A percentile compares a stretch with the other conserved stretches of the same genome.
Conservation (phyloP, 2,113 vertebrate species). For the Alectura lathami region DNA sequence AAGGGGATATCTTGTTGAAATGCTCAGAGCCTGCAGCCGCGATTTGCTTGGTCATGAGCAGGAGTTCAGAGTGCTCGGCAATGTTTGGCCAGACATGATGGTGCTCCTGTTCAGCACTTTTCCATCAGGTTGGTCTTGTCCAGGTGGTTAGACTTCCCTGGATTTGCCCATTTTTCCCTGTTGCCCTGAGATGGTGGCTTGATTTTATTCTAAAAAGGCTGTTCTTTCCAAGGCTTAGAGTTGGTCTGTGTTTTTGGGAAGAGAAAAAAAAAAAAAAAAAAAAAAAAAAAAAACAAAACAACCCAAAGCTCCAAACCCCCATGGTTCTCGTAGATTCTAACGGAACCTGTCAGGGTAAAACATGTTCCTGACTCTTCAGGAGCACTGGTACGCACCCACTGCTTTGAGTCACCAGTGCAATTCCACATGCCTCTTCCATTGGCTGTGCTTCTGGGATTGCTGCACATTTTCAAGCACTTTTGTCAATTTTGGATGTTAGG, state of each 20-base stretch:
- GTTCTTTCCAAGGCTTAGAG: neutral
- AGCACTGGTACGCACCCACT: accelerated
- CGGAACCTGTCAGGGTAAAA: accelerated
- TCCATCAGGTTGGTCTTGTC: neutral
- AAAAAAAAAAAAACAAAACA: no score
- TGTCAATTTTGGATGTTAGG: accelerated
- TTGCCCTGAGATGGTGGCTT: neutral
- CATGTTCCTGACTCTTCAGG: neutral
- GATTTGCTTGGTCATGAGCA: accelerated
- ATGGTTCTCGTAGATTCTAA: no score
- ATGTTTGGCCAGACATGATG: no score
- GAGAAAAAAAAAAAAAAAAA: neutral
- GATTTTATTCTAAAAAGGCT: neutral
- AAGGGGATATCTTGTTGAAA: neutral
- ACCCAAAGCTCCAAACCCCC: no score
- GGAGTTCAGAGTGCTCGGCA: neutral
- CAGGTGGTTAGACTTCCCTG: neutral
- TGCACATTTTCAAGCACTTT: accelerated
- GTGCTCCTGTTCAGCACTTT: accelerated
- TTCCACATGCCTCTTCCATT: accelerated
- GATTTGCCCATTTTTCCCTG: neutral
- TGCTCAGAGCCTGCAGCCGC: neutral
- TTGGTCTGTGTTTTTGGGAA: neutral
- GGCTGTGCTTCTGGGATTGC: accelerated
- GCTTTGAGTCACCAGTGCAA: accelerated